Conservation (phyloP, 2,797 vertebrate species). For the Perodicticus potto region DNA sequence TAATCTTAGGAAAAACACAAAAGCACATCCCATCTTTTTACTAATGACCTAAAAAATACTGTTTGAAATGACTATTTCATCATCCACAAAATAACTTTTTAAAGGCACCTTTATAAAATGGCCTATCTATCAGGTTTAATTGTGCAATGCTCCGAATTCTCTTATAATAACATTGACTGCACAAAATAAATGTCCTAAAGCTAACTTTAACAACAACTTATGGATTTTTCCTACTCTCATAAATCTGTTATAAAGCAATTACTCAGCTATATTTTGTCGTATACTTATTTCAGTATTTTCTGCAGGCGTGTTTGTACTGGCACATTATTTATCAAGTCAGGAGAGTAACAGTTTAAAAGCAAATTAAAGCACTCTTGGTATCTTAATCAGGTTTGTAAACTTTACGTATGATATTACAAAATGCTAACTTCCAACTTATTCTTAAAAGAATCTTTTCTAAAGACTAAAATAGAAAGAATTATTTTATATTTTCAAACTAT, state of each 20-base stretch:
- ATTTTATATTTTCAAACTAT: neutral
- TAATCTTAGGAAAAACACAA: neutral
- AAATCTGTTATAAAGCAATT: slow-evolving; percentile 72
- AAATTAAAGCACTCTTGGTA: slow-evolving; percentile 44
- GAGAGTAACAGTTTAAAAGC: slow-evolving; percentile 54
- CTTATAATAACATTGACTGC: slow-evolving; percentile 68
- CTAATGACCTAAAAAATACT: slow-evolving; percentile 55
- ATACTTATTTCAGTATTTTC: slow-evolving; percentile 49
- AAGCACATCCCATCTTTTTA: neutral
- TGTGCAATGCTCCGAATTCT: slow-evolving; percentile 58
- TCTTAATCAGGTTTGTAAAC: slow-evolving; percentile 51
- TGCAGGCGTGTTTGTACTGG: slow-evolving; percentile 69
- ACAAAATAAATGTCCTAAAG: slow-evolving; percentile 70
- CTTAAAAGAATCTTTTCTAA: neutral
- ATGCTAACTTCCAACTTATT: slow-evolving; percentile 2
- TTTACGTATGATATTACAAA: neutral
- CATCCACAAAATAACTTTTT: slow-evolving; percentile 55
- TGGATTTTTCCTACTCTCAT: slow-evolving; percentile 65
- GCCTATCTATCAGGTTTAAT: slow-evolving; percentile 59
- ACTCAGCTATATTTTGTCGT: slow-evolving; percentile 60
- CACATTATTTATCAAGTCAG: neutral
- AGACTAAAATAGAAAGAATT: neutral
- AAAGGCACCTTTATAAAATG: slow-evolving; percentile 28
- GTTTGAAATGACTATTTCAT: slow-evolving; percentile 35
- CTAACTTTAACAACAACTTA: slow-evolving; percentile 67